Evolutionary conservation across 2,888 invertebrate genomes (phyloP).

Genomic region (Prostheceraeus crozeri): DNA sequence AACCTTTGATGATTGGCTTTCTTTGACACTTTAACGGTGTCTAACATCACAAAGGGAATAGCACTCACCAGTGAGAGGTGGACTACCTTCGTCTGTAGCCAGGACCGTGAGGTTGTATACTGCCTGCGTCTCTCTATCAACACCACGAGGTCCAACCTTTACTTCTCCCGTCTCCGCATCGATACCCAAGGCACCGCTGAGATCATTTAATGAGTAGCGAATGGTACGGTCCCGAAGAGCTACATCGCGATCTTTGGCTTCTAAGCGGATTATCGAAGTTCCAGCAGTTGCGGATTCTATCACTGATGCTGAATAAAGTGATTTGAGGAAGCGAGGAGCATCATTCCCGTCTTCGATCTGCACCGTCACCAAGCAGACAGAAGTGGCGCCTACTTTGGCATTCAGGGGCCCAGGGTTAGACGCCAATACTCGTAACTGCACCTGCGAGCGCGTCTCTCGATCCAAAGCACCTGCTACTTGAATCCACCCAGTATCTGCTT

Average conservation of each 20-base stretch:
- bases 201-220: background rate
- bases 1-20: too few species aligned
- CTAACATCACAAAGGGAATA: too few species aligned
- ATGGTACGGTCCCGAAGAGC: conserved; percentile 18
- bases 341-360: conserved; percentile 91
- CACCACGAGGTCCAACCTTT: background rate
- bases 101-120: conserved; percentile 26
- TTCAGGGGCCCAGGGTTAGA: conserved; percentile 64
- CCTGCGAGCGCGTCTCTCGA: conserved; percentile 67
- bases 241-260: conserved; percentile 19
- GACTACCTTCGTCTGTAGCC: conserved; percentile 19
- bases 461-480: conserved; percentile 77
- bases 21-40: too few species aligned
- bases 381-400: too few species aligned
- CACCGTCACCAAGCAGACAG: conserved; percentile 66
- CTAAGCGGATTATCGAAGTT: background rate
- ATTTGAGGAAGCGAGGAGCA: conserved; percentile 80
- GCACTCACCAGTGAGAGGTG: conserved; percentile 25
- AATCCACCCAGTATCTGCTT: conserved; percentile 68
- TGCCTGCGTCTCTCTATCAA: conserved; percentile 1
- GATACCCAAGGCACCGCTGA: conserved; percentile 10
- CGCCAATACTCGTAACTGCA: conserved; percentile 41
- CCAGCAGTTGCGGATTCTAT: conserved; percentile 12
- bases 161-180: conserved; percentile 19
- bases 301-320: conserved; percentile 60